Conservation (phyloP, 2,113 vertebrate genomes). For the Burhinus bistriatus region DNA sequence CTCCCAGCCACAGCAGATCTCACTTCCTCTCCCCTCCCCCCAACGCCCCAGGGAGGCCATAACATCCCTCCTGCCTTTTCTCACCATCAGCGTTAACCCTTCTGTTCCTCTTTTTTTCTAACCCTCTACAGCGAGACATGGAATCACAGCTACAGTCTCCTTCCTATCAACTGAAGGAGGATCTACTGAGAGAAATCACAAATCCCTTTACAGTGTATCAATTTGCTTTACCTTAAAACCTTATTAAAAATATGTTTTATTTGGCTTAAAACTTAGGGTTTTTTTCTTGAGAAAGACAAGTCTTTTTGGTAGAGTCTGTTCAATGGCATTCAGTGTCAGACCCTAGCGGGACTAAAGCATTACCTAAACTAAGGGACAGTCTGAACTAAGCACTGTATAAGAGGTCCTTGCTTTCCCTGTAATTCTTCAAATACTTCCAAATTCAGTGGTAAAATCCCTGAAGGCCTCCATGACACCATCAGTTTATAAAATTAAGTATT, state of each 20-base stretch:
- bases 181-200: neutral
- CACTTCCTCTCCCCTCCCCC: neutral
- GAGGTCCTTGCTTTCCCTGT: neutral
- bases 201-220: neutral
- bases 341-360: neutral
- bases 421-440: neutral
- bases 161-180: neutral
- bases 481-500: neutral
- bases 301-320: neutral
- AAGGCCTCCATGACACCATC: neutral
- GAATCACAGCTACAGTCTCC: neutral
- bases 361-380: neutral
- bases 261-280: neutral
- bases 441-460: neutral
- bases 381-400: neutral
- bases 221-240: neutral
- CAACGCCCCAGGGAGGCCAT: neutral
- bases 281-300: neutral
- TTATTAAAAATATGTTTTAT: neutral
- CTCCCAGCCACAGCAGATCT: neutral
- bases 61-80: neutral
- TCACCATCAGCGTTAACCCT: neutral
- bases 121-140: neutral
- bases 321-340: neutral
- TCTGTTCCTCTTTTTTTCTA: neutral